Conservation (phyloP, 1,140 invertebrate species). For the Ostrea denselamellosa region DNA sequence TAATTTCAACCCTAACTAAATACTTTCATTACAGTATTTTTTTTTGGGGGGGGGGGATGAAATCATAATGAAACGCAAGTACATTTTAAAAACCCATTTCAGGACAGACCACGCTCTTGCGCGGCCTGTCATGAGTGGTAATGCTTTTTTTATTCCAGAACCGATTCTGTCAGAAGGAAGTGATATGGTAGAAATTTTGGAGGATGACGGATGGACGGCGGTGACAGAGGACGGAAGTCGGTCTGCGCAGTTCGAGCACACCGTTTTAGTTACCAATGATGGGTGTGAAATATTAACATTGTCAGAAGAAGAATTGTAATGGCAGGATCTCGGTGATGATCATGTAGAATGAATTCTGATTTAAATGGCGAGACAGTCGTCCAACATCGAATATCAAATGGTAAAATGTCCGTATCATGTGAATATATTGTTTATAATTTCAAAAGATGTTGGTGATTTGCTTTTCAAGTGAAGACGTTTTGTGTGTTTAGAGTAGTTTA, state of each 20-base stretch:
- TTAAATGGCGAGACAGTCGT: background rate
- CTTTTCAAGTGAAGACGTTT: too few relatives aligned
- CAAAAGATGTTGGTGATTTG: too few relatives aligned
- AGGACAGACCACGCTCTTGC: too few relatives aligned
- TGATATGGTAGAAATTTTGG: constrained; percentile 85
- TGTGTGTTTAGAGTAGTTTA: too few relatives aligned
- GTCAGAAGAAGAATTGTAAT: background rate
- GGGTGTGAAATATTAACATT: constrained; percentile 77
- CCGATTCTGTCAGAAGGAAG: constrained; percentile 90
- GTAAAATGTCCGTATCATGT: too few relatives aligned
- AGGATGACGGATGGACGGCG: constrained; percentile 92
- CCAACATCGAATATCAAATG: background rate
- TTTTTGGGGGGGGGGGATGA: too few relatives aligned
- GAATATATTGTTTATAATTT: too few relatives aligned
- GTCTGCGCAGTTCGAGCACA: constrained; percentile 95
- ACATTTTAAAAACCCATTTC: too few relatives aligned
- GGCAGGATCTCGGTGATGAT: background rate
- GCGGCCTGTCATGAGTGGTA: too few relatives aligned
- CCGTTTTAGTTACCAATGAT: constrained; percentile 88
- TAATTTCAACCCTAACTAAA: too few relatives aligned
- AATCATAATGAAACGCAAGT: too few relatives aligned
- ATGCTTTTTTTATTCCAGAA: constrained; percentile 80
- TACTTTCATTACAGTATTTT: too few relatives aligned
- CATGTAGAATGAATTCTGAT: background rate
- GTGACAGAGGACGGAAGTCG: constrained; percentile 88